Evolutionary conservation across 2,797 vertebrate species (phyloP).

Genomic region (Clangula hyemalis): DNA sequence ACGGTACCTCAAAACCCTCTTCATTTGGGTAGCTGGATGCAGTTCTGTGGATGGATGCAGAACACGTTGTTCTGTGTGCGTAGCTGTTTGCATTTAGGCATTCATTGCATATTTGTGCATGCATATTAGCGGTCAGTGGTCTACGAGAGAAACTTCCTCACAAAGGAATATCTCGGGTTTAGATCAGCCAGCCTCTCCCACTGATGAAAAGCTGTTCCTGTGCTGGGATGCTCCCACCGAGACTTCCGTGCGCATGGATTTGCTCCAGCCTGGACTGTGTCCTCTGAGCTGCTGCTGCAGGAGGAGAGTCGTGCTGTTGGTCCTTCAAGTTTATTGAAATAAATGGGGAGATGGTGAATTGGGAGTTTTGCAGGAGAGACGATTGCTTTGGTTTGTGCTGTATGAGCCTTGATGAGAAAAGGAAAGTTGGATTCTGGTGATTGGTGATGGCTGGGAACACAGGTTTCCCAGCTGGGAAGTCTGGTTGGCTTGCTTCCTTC

Average conservation of each 20-base stretch:
- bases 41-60: not conserved
- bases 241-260: not conserved
- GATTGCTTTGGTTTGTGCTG: not conserved
- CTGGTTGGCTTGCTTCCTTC: not conserved
- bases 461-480: not conserved
- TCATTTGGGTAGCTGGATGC: not conserved
- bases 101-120: not conserved
- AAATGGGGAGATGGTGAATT: not conserved
- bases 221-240: not conserved
- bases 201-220: constrained; percentile 30
- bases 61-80: not conserved
- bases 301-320: not conserved
- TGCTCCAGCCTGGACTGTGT: not conserved
- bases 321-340: not conserved
- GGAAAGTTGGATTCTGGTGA: not conserved
- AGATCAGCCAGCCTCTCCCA: not conserved
- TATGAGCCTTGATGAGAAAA: not conserved
- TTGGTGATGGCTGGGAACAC: not conserved
- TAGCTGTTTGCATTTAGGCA: not conserved
- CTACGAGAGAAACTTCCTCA: not conserved
- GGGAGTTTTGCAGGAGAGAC: not conserved
- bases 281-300: not conserved
- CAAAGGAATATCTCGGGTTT: not conserved
- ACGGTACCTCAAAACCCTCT: not conserved
- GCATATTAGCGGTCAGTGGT: not conserved